Conservation (phyloP, 1,140 invertebrate species). For the Leptonema lineaticorne region DNA sequence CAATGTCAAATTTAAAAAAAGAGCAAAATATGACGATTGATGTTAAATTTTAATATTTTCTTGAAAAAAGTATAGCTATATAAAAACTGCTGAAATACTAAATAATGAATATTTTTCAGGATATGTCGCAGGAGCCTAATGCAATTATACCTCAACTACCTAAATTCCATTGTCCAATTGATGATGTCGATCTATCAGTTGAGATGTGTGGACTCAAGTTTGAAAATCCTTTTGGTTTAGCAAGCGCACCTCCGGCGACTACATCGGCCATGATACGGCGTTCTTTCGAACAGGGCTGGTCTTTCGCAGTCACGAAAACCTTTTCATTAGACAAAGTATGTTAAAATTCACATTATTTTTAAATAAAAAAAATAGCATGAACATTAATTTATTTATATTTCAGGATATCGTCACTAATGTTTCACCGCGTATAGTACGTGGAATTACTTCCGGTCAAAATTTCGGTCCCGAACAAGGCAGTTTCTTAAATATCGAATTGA, state of each 20-base stretch:
- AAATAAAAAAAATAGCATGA: constrained; percentile 3
- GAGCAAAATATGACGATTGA: too few relatives aligned
- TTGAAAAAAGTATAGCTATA: too few relatives aligned
- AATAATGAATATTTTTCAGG: too few relatives aligned
- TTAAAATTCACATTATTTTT: not conserved
- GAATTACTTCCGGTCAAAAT: constrained; percentile 86
- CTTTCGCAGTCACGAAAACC: constrained; percentile 95
- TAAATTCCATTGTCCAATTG: constrained; percentile 90
- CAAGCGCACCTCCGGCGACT: constrained; percentile 95
- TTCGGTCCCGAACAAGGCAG: constrained; percentile 94
- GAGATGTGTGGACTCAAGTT: constrained; percentile 93
- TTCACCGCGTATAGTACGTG: constrained; percentile 92
- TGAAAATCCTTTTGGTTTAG: constrained; percentile 95
- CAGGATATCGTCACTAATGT: constrained; percentile 95
- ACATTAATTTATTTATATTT: constrained; percentile 34
- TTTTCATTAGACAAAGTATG: constrained; percentile 89
- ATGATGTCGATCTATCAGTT: constrained; percentile 89
- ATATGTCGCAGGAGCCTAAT: constrained; percentile 59
- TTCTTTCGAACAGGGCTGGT: constrained; percentile 95
- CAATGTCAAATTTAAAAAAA: too few relatives aligned
- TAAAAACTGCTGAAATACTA: too few relatives aligned
- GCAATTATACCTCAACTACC: constrained; percentile 71
- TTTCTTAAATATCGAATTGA: constrained; percentile 97
- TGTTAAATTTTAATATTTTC: too few relatives aligned
- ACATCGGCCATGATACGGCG: constrained; percentile 92